These are phyloP conservation scores for Drosophila bocki DNA, from an alignment of 1,140 invertebrate genomes.

Conservation along the genomic window DNA sequence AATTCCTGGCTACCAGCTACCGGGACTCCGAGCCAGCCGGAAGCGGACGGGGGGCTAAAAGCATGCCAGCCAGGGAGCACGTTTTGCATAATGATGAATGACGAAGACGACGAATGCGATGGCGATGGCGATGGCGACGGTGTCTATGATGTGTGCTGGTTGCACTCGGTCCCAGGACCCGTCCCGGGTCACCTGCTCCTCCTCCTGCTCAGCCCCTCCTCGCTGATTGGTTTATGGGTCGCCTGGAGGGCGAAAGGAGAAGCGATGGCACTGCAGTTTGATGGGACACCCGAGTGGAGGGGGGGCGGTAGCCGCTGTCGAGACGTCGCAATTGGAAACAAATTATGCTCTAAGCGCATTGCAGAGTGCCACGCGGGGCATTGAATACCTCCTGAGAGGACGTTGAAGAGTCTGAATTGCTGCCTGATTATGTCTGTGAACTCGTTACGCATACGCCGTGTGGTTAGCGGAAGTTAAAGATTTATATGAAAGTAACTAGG, in stretches of 20 bases:
- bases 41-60: conserved; percentile 46
- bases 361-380: conserved; percentile 19
- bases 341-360: conserved; percentile 77
- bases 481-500: background rate
- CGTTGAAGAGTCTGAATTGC: conserved; percentile 28
- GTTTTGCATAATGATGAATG: conserved; percentile 83
- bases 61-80: conserved; percentile 69
- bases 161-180: conserved; percentile 24
- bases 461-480: background rate
- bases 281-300: conserved; percentile 10
- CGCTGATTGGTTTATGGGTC: conserved; percentile 74
- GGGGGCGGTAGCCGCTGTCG: conserved; percentile 28
- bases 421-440: conserved; percentile 46
- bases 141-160: conserved; percentile 56
- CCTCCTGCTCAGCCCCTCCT: background rate
- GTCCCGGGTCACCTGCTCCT: conserved; percentile 7
- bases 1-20: conserved; percentile 42
- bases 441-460: conserved; percentile 47
- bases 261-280: conserved; percentile 40
- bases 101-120: conserved; percentile 62
- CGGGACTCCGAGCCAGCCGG: conserved; percentile 8
- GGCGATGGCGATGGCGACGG: conserved; percentile 22
- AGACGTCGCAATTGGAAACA: conserved; percentile 75
- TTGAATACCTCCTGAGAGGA: conserved; percentile 1
- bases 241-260: conserved; percentile 31